Conservation (phyloP, 2,113 vertebrate species). For the Anolis carolinensis region DNA sequence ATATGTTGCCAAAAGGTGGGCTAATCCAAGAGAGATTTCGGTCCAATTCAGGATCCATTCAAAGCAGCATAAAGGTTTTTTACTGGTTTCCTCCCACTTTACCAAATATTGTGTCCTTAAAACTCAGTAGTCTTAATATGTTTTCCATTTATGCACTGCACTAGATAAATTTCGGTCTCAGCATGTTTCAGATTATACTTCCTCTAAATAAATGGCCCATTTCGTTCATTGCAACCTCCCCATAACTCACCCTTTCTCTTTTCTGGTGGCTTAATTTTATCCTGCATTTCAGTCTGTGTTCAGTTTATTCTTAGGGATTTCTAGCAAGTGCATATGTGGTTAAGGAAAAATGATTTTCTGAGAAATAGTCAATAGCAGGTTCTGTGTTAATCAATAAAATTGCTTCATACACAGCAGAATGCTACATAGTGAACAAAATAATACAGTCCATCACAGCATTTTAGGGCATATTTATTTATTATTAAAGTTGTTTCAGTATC, state of each 20-base stretch:
- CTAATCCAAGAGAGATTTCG: not conserved
- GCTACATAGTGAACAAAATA: slow-evolving; percentile 37
- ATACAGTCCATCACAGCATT: slow-evolving; percentile 38
- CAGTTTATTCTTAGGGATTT: not conserved
- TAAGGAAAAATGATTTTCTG: not conserved
- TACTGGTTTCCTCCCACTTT: not conserved
- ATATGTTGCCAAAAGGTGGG: not conserved
- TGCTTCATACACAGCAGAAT: slow-evolving; percentile 41
- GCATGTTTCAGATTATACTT: not conserved
- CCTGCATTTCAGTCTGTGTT: not conserved
- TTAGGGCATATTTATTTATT: slow-evolving; percentile 36
- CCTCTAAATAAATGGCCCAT: not conserved
- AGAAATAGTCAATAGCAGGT: not conserved
- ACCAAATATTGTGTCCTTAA: not conserved
- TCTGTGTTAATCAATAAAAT: slow-evolving; percentile 59
- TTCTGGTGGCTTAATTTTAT: not conserved
- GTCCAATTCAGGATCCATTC: not conserved
- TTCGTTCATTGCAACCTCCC: not conserved
- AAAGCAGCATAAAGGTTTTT: not conserved
- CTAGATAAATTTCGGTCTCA: not conserved
- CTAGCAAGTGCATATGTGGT: not conserved
- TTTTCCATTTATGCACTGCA: not conserved
- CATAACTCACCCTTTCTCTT: not conserved
- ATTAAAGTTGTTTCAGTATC: slow-evolving; percentile 33
- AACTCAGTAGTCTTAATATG: not conserved